A percentile compares a stretch with the other conserved stretches of the same genome.
Evolutionary conservation across 2,888 invertebrate genomes (phyloP).

Genomic region (Folsomia candida): DNA sequence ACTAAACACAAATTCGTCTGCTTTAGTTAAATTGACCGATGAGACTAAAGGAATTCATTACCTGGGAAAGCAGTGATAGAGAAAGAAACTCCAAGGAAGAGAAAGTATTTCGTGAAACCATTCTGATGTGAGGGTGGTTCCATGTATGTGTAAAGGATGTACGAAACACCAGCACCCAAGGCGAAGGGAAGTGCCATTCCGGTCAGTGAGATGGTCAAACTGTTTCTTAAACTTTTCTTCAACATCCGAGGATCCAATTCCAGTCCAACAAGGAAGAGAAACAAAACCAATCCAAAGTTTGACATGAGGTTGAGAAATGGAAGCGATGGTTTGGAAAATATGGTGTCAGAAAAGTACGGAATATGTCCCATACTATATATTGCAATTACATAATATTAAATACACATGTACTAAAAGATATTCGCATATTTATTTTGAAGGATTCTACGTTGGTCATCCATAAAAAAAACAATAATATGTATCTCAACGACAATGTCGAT

Average conservation of each 20-base stretch:
- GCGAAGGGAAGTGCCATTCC: constrained; percentile 41
- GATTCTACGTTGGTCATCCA: too few relatives aligned
- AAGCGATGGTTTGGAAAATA: constrained; percentile 33
- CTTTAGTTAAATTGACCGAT: not conserved
- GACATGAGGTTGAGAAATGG: constrained; percentile 41
- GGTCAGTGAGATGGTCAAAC: constrained; percentile 31
- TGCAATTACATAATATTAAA: too few relatives aligned
- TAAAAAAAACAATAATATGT: too few relatives aligned
- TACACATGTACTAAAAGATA: too few relatives aligned
- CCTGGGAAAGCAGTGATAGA: constrained; percentile 40
- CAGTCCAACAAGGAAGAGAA: constrained; percentile 41
- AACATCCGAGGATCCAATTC: constrained; percentile 42
- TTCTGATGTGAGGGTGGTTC: constrained; percentile 25
- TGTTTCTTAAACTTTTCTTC: constrained; percentile 31
- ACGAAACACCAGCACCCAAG: constrained; percentile 29
- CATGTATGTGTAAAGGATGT: constrained; percentile 27
- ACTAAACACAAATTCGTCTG: constrained; percentile 12
- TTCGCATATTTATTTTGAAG: too few relatives aligned
- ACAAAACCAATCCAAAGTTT: constrained; percentile 41
- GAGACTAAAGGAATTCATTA: not conserved
- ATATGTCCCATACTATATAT: constrained; percentile 28
- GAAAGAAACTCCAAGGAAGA: constrained; percentile 35
- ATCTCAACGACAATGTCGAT: too few relatives aligned
- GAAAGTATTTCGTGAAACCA: constrained; percentile 33
- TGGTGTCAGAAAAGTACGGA: constrained; percentile 21